Evolutionary conservation across 2,797 vertebrate species (phyloP), one percentile per base, ranked within the genome.

Genomic region (Peromyscus melanophrys): DNA sequence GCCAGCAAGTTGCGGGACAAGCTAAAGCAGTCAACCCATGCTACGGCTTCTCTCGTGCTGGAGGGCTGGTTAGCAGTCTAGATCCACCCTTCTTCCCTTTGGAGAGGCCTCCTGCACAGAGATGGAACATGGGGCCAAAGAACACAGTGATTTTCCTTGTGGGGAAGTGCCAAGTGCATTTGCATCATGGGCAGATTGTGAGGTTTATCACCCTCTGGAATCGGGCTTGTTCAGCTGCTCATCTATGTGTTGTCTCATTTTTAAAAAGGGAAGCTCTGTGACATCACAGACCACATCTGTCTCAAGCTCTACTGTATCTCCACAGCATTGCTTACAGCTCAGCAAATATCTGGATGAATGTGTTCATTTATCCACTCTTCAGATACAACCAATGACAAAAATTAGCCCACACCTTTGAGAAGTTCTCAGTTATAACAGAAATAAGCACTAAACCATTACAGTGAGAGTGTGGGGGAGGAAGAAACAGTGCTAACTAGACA

Each of bases 1-100:
- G 96, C 98, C 90, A 97, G 96, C 90, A 98, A 98, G 97, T 96
- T 97, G 91, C 89, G 96, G 87, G 98, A 95, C 97, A 95, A 97
- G 96, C 75, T 82, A 71, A 96, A 95, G 97, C 92, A 94, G 75
- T 78, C 95, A 92, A 96, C 94, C 95, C 27, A 21, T 87, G 55
- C 10, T 97, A 37, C 95, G 63, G 96, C 89, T 95, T 98, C 93
- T 96, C 90, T 95, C 73, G 1, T 94, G 89, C 1, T 87, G 90
- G 96, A 96, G 86, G 84, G 96, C 96, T 90, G 88, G 97, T 98
- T 98, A 97, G 98, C 97, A 96, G 96, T 97, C 89, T 96, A 86
- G 75, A 67, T 97, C 80, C 96, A 0, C 80, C 84, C 95, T 97
- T 96, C 89, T 82, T 98, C 29, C 12, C 77, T 65, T 95, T 87